A percentile compares a stretch with the other conserved stretches of the same genome.
These are phyloP conservation scores for Suncus etruscus DNA, from an alignment of 2,113 vertebrate genomes.

Conservation along the genomic window DNA sequence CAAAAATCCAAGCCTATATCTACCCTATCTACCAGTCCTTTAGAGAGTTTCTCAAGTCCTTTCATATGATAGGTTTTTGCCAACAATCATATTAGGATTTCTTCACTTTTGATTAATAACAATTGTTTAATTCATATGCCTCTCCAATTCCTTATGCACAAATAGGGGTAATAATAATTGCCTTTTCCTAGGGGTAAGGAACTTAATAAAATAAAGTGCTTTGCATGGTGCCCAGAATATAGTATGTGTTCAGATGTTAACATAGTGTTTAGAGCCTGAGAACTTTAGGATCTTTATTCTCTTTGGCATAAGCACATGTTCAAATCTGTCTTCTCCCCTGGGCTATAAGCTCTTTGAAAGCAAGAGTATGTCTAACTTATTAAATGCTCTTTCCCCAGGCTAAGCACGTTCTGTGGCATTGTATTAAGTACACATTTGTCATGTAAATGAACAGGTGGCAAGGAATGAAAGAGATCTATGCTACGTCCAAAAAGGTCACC, in stretches of 20 bases:
- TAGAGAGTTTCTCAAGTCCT: neutral
- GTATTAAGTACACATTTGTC: slow-evolving; percentile 15
- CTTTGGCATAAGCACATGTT: neutral
- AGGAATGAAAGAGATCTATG: neutral
- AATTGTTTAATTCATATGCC: neutral
- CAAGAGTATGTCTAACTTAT: neutral
- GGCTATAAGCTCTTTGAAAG: neutral
- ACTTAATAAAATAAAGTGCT: slow-evolving; percentile 13
- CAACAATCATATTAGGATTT: slow-evolving; percentile 8
- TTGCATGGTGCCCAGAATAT: neutral
- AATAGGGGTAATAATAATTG: slow-evolving; percentile 13
- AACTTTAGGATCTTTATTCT: neutral
- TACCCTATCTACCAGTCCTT: neutral
- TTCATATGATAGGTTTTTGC: neutral
- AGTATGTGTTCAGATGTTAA: neutral
- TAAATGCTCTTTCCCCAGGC: neutral
- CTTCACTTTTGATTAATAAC: neutral
- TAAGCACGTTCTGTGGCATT: neutral
- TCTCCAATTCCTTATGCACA: slow-evolving; percentile 28
- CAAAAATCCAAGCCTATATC: too few relatives aligned
- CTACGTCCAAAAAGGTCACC: neutral
- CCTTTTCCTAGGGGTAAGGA: neutral
- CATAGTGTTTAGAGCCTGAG: neutral
- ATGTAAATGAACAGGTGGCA: neutral
- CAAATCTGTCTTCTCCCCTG: neutral